A percentile compares a stretch with the other conserved stretches of the same genome.
phyloP scores from a whole-genome alignment of 2,113 vertebrate genomes.

The Eulemur macaco region DNA sequence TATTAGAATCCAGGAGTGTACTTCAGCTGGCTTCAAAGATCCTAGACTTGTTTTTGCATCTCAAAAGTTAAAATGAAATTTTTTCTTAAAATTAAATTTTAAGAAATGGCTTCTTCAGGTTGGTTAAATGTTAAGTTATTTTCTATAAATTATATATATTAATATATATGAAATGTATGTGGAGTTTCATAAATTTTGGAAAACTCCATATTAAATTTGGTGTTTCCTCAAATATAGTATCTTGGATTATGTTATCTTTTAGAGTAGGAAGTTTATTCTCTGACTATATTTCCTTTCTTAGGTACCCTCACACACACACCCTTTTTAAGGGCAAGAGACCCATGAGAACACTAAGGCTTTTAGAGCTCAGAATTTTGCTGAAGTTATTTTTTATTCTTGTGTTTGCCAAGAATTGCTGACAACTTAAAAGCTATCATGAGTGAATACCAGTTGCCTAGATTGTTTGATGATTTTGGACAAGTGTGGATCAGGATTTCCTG shows the following conservation, averaged over 20 bases:
- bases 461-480: conserved; percentile 73
- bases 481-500: conserved; percentile 67
- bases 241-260: conserved; percentile 38
- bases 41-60: background rate
- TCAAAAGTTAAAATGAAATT: conserved; percentile 40
- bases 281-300: conserved; percentile 50
- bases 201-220: conserved; percentile 28
- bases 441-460: conserved; percentile 57
- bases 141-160: background rate
- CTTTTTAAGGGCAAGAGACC: background rate
- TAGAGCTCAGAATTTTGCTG: conserved; percentile 39
- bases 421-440: conserved; percentile 54
- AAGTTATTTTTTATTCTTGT: conserved; percentile 55
- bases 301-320: background rate
- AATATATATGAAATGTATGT: background rate
- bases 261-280: conserved; percentile 37
- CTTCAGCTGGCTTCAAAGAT: background rate
- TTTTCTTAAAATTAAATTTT: conserved; percentile 47
- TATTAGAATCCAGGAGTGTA: conserved; percentile 25
- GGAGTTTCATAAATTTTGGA: background rate
- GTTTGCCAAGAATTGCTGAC: conserved; percentile 63
- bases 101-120: conserved; percentile 36
- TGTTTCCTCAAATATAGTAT: conserved; percentile 38
- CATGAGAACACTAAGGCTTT: conserved; percentile 15
- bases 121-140: conserved; percentile 35